Evolutionary conservation across 2,797 vertebrate genomes (phyloP).

Genomic region (Alectoris magna): DNA sequence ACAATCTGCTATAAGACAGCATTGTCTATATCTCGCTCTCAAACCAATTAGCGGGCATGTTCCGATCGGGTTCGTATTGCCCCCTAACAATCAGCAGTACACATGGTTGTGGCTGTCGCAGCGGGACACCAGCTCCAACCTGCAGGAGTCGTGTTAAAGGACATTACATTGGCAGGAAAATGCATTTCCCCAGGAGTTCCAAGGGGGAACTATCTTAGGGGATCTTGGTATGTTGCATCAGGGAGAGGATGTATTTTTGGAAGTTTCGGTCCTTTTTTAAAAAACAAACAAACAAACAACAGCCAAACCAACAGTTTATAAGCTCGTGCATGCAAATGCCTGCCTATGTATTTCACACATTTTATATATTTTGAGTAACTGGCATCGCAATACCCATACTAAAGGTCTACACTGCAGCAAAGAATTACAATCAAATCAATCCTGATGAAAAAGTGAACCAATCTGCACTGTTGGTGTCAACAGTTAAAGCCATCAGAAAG

Average conservation of each 20-base stretch:
- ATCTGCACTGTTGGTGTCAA: neutral
- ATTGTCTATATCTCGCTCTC: constrained; percentile 82
- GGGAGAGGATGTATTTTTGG: constrained; percentile 33
- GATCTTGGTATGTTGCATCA: constrained; percentile 34
- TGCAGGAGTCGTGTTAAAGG: constrained; percentile 77
- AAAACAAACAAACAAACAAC: neutral
- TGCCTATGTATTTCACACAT: neutral
- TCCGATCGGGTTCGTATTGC: constrained; percentile 79
- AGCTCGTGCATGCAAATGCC: neutral
- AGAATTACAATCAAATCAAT: neutral
- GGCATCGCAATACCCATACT: neutral
- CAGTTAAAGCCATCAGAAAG: neutral
- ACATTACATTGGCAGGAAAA: constrained; percentile 70
- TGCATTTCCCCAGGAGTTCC: constrained; percentile 63
- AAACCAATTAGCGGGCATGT: constrained; percentile 84
- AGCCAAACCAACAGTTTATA: neutral
- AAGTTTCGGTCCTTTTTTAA: constrained; percentile 44
- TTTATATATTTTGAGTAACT: neutral
- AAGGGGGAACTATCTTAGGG: constrained; percentile 63
- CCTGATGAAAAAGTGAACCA: neutral
- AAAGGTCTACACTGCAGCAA: neutral
- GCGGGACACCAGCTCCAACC: constrained; percentile 69
- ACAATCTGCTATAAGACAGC: constrained; percentile 79
- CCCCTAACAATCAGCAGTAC: constrained; percentile 75
- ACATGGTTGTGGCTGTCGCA: constrained; percentile 75